Evolutionary conservation across 2,888 invertebrate species (phyloP).

Genomic region (Siphonodentalium dalli): DNA sequence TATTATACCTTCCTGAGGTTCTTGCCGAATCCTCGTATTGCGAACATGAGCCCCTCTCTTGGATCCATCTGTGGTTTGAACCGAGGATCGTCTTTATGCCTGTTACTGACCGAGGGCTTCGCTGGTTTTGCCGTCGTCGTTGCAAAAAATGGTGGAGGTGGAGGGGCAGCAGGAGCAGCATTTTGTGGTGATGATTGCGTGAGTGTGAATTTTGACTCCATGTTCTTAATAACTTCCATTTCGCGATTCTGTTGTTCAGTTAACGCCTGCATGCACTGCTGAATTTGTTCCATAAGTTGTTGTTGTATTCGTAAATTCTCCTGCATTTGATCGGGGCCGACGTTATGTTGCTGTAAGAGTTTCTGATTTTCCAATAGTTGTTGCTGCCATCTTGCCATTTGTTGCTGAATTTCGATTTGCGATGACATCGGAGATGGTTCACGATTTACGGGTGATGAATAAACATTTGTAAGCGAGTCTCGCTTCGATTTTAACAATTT

Average conservation of each 20-base stretch:
- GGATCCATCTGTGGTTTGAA: constrained; percentile 68
- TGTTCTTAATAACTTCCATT: too few relatives aligned
- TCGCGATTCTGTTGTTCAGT: too few relatives aligned
- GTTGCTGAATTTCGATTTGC: constrained; percentile 50
- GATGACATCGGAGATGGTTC: constrained; percentile 39
- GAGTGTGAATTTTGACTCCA: too few relatives aligned
- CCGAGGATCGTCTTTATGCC: constrained; percentile 23
- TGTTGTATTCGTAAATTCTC: constrained; percentile 46
- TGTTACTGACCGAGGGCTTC: constrained; percentile 7
- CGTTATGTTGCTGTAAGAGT: too few relatives aligned
- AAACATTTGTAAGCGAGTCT: background rate
- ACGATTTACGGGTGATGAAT: background rate
- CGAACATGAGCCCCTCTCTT: constrained; percentile 74
- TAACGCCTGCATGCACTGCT: constrained; percentile 41
- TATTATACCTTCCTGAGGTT: too few relatives aligned
- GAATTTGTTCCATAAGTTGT: constrained; percentile 43
- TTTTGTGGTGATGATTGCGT: background rate
- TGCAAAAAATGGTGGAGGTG: constrained; percentile 9
- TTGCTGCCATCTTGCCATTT: constrained; percentile 54
- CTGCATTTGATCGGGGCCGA: constrained; percentile 49
- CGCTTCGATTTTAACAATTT: background rate
- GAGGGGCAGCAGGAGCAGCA: constrained; percentile 9
- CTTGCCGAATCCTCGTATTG: constrained; percentile 79
- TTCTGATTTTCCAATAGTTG: constrained; percentile 55
- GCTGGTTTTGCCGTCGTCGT: constrained; percentile 1